These are phyloP conservation scores for Triplophysa dalaica DNA, from an alignment of 2,113 vertebrate species.

Conservation along the genomic window DNA sequence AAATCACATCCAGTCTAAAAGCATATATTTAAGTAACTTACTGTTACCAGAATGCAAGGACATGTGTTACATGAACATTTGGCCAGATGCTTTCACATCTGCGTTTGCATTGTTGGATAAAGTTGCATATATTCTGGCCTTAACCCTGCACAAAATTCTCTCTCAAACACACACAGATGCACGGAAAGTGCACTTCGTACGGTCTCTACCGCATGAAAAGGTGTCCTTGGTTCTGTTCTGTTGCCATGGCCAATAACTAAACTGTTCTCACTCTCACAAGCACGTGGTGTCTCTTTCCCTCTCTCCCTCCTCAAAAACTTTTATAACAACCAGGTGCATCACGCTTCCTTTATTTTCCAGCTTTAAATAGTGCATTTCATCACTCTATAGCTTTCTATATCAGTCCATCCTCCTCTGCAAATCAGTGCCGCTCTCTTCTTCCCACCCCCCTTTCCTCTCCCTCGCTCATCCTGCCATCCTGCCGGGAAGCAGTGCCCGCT, in stretches of 20 bases:
- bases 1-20: too few species aligned
- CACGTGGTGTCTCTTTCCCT: background rate
- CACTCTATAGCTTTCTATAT: slow-evolving; percentile 40
- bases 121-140: slow-evolving; percentile 4
- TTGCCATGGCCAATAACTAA: slow-evolving; percentile 28
- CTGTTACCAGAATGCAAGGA: too few species aligned
- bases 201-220: slow-evolving; percentile 31
- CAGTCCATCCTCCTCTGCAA: slow-evolving; percentile 42
- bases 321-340: slow-evolving; percentile 21
- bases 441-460: background rate
- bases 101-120: too few species aligned
- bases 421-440: background rate
- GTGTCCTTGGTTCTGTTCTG: slow-evolving; percentile 36
- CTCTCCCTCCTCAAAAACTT: slow-evolving; percentile 29
- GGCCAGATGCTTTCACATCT: too few species aligned
- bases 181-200: slow-evolving; percentile 36
- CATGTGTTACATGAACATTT: too few species aligned
- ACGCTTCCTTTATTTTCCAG: background rate
- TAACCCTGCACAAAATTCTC: background rate
- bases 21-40: too few species aligned
- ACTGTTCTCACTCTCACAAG: background rate
- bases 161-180: slow-evolving; percentile 40
- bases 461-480: slow-evolving; percentile 45
- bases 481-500: slow-evolving; percentile 52
- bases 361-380: slow-evolving; percentile 37